phyloP scores from a whole-genome alignment of 1,140 invertebrate species.

The Ericerus pela region DNA sequence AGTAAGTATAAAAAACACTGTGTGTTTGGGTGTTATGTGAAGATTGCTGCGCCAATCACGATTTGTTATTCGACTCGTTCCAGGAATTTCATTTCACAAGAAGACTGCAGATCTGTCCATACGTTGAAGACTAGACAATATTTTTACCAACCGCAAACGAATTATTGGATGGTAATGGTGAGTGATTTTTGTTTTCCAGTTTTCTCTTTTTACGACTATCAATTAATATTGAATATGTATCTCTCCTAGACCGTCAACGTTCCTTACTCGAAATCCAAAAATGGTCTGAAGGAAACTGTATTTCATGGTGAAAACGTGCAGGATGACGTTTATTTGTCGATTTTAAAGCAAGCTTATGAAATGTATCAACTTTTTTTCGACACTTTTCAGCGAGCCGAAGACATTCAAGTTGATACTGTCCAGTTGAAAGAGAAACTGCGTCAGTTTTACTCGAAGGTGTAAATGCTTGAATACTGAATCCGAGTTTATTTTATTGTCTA shows the following conservation, averaged over 20 bases:
- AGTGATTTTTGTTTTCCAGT: conserved; percentile 22
- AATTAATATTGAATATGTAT: not conserved
- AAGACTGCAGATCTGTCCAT: conserved; percentile 65
- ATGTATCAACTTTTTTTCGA: conserved; percentile 61
- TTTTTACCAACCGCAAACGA: conserved; percentile 68
- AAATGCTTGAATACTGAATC: too few relatives aligned
- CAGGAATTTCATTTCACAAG: conserved; percentile 69
- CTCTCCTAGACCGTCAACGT: conserved; percentile 48
- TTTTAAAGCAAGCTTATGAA: conserved; percentile 55
- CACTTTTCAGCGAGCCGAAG: conserved; percentile 40
- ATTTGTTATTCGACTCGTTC: conserved; percentile 26
- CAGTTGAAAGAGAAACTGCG: conserved; percentile 36
- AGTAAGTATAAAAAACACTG: conserved; percentile 40
- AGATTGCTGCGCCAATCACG: not conserved
- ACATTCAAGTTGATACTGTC: too few relatives aligned
- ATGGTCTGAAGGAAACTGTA: conserved; percentile 47
- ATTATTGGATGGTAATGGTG: conserved; percentile 87
- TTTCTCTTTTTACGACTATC: not conserved
- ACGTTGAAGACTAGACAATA: conserved; percentile 77
- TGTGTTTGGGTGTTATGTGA: conserved; percentile 1
- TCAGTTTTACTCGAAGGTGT: conserved; percentile 40
- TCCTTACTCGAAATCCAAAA: conserved; percentile 40
- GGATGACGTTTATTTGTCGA: conserved; percentile 54
- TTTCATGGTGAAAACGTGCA: conserved; percentile 63
- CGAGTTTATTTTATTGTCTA: too few relatives aligned